phyloP scores from a whole-genome alignment of 2,797 vertebrate genomes.

The Pangasius djambal region DNA sequence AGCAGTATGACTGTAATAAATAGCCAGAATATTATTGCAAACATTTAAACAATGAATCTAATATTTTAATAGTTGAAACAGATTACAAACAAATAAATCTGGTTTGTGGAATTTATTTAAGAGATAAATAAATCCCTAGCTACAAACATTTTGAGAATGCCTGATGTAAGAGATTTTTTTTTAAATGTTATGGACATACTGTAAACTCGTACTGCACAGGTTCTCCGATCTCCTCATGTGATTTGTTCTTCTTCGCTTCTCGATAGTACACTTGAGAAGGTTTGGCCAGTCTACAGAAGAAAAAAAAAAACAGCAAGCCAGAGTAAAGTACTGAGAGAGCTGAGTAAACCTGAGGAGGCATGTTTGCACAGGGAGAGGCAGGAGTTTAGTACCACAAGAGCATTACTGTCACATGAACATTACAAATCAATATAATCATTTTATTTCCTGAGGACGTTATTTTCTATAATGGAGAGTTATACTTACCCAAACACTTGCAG shows the following conservation, averaged over 20 bases:
- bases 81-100: not conserved
- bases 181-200: slow-evolving; percentile 65
- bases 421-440: not conserved
- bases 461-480: not conserved
- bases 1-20: not conserved
- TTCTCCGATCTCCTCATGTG: slow-evolving; percentile 82
- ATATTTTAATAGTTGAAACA: not conserved
- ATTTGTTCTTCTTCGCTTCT: slow-evolving; percentile 77
- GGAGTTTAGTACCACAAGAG: not conserved
- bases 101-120: not conserved
- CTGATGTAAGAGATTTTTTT: not conserved
- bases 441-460: not conserved
- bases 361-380: slow-evolving; percentile 1
- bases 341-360: not conserved
- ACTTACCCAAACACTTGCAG: slow-evolving; percentile 86
- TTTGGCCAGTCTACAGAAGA: slow-evolving; percentile 79
- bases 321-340: not conserved
- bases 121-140: not conserved
- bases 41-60: not conserved
- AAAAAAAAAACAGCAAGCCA: slow-evolving; percentile 14
- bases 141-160: not conserved
- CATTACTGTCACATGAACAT: not conserved
- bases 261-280: slow-evolving; percentile 90
- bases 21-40: no score
- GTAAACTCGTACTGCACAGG: slow-evolving; percentile 86